Conservation (phyloP, 1,140 invertebrate species). For the Bursaphelenchus mucronatus region DNA sequence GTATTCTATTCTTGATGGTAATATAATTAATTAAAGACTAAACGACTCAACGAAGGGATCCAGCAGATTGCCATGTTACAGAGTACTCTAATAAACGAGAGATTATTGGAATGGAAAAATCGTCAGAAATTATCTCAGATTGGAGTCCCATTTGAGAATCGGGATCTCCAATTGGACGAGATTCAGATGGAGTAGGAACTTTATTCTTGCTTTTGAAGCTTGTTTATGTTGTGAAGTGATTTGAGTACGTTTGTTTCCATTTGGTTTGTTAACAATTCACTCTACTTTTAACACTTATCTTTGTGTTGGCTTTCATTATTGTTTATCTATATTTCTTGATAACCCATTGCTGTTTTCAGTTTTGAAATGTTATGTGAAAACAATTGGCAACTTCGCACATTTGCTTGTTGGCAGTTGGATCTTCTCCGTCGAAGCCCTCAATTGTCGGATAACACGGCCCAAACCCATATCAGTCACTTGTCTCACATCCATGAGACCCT, state of each 20-base stretch:
- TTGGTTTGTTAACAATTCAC: not conserved
- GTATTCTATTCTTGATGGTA: not conserved
- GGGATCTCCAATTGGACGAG: constrained; percentile 52
- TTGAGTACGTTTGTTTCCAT: constrained; percentile 3
- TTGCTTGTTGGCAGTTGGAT: constrained; percentile 57
- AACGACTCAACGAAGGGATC: constrained; percentile 55
- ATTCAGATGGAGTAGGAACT: constrained; percentile 54
- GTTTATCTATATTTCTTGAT: too few relatives aligned
- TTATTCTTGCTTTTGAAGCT: not conserved
- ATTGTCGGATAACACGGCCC: constrained; percentile 48
- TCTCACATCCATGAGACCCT: constrained; percentile 50
- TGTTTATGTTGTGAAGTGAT: constrained; percentile 4
- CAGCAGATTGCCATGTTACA: constrained; percentile 53
- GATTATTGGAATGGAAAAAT: constrained; percentile 59
- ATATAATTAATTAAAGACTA: constrained; percentile 35
- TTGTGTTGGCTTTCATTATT: too few relatives aligned
- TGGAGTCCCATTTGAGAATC: constrained; percentile 56
- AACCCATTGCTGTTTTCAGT: constrained; percentile 37
- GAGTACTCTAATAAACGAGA: constrained; percentile 46
- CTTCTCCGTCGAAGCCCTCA: constrained; percentile 50
- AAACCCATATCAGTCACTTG: constrained; percentile 52
- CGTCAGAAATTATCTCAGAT: constrained; percentile 56
- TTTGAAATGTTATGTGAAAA: constrained; percentile 59
- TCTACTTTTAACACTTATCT: too few relatives aligned
- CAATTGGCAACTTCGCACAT: constrained; percentile 59